phyloP scores from a whole-genome alignment of 2,888 invertebrate species.

The Tetranychus truncatus region DNA sequence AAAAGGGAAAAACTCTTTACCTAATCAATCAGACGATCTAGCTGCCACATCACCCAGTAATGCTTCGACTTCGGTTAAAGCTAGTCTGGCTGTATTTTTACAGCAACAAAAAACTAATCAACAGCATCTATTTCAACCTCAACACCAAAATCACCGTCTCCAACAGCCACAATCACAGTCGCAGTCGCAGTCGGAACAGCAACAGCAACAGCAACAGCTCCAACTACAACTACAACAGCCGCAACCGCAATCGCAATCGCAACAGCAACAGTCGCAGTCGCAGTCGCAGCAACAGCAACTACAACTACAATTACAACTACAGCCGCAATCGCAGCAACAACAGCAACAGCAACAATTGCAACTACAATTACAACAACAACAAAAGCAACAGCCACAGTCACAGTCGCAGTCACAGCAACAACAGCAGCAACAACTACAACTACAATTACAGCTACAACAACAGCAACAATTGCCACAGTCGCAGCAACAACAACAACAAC shows the following conservation, averaged over 20 bases:
- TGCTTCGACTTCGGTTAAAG: conserved; percentile 25
- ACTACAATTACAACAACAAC: no score
- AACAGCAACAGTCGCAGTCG: conserved; percentile 19
- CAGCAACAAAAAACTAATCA: conserved; percentile 22
- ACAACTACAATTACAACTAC: no score
- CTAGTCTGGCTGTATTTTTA: conserved; percentile 27
- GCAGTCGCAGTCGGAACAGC: background rate
- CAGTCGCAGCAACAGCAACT: background rate
- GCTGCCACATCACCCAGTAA: conserved; percentile 33
- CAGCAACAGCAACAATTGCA: no score
- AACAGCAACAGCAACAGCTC: background rate
- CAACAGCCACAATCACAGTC: conserved; percentile 16
- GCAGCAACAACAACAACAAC: no score
- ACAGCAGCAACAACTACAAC: no score
- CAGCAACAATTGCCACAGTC: no score
- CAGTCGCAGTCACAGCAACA: no score
- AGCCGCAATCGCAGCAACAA: no score
- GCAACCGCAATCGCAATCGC: conserved; percentile 14
- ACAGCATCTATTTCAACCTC: conserved; percentile 8
- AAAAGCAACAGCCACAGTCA: no score
- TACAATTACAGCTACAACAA: no score
- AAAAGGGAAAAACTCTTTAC: conserved; percentile 38
- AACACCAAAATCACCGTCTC: background rate
- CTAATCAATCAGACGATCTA: conserved; percentile 41
- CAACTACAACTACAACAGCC: no score